Evolutionary conservation across 2,888 invertebrate species (phyloP), one percentile per base, ranked within the genome.

Genomic region (Coecobrya sp.): DNA sequence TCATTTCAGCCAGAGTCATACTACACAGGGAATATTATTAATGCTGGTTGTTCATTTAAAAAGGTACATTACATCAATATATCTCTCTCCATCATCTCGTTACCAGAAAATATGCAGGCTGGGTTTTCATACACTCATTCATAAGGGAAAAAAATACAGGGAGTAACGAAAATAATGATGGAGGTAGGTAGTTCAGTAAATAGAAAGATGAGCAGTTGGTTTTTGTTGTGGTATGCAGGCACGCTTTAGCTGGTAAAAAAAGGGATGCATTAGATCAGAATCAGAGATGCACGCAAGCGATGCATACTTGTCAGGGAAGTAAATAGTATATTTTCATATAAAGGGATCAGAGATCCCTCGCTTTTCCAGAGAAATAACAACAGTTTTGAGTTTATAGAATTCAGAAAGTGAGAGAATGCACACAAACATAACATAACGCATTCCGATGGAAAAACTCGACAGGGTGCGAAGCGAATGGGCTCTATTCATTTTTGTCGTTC

Each of bases 131-230:
- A 55, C 19, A 30, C 42, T 86, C 85, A 86, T 86, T 86, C 85
- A 86, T 62, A 82, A 82, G 52, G n/a, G n/a, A n/a, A n/a, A 55
- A 52, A 79, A 79, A 25, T 52, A 25, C 52, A 62, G 30, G 59
- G 82, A 45, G 25, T 11, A 82, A 42, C 2, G 27, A 55, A 19
- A 82, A 79, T 36, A 82, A 81, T 59, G 55, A 82, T 62, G 36
- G 11, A 30, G 8, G 27, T 30, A 42, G 36, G 45, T 42, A 82
- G 36, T 62, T 82, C 62, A 59, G 89, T 79, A 62, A 85, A 89
- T 87, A 82, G 45, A 70, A 52, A 70, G 85, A 82, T 92, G 91
- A 84, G 87, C 91, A 92, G 91, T 92, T 92, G 91, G 87, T 82
- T 91, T 86, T 84, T 86, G 59, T 91, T 86, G 82, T 92, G 87